Evolutionary conservation across 1,140 invertebrate genomes (phyloP).

Genomic region (Drosophila nasuta): DNA sequence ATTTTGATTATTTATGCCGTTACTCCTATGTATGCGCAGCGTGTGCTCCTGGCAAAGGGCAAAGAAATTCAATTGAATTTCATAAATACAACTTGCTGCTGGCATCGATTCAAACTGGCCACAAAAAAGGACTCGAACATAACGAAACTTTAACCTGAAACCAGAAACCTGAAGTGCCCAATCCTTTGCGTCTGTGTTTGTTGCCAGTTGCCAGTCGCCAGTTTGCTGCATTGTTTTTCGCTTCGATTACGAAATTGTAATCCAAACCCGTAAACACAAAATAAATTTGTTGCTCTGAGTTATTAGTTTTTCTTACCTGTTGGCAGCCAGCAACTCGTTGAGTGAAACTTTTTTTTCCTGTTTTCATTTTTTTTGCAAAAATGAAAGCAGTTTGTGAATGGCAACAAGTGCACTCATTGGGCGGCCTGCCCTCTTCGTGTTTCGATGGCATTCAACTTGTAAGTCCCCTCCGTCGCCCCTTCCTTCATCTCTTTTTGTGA

Average conservation of each 20-base stretch:
- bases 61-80: conserved; percentile 60
- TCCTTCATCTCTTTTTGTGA: background rate
- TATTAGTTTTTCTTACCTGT: conserved; percentile 60
- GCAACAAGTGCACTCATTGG: conserved; percentile 75
- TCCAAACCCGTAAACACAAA: conserved; percentile 32
- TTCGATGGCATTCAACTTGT: conserved; percentile 34
- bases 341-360: conserved; percentile 5
- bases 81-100: conserved; percentile 10
- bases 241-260: conserved; percentile 54
- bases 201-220: background rate
- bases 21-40: conserved; percentile 60
- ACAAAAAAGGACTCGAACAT: conserved; percentile 33
- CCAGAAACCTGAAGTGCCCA: conserved; percentile 18
- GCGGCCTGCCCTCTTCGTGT: conserved; percentile 19
- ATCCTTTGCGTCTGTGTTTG: conserved; percentile 8
- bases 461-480: background rate
- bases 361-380: conserved; percentile 35
- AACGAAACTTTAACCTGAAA: conserved; percentile 27
- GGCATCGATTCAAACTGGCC: conserved; percentile 45
- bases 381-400: conserved; percentile 65
- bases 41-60: conserved; percentile 38
- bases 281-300: conserved; percentile 40
- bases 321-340: conserved; percentile 29
- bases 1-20: conserved; percentile 68
- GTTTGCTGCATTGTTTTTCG: conserved; percentile 50